phyloP scores from a whole-genome alignment of 2,888 invertebrate genomes.

The Thereva unica region DNA sequence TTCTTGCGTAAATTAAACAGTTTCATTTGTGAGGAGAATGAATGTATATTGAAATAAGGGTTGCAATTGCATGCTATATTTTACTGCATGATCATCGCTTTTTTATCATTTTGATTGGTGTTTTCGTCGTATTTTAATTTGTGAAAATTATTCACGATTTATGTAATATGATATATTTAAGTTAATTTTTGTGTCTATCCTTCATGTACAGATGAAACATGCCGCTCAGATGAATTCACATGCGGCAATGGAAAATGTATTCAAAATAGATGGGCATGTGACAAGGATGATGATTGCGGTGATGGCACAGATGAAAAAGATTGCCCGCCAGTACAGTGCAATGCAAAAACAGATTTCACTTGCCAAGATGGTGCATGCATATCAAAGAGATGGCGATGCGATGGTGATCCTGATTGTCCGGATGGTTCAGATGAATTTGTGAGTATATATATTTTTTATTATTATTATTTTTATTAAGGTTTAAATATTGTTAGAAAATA shows the following conservation, averaged over 20 bases:
- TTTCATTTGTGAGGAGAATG: no score
- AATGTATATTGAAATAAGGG: no score
- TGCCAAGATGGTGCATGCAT: conserved; percentile 80
- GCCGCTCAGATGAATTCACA: conserved; percentile 90
- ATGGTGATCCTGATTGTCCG: conserved; percentile 83
- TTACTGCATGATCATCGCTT: conserved; percentile 8
- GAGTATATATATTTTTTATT: conserved; percentile 45
- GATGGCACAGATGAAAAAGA: conserved; percentile 81
- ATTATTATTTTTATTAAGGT: neutral
- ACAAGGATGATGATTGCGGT: conserved; percentile 84
- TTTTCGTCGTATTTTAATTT: neutral
- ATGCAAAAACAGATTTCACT: conserved; percentile 71
- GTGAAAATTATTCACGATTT: neutral
- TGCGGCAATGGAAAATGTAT: conserved; percentile 89
- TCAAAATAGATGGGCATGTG: conserved; percentile 84
- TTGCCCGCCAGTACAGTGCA: conserved; percentile 73
- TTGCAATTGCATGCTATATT: neutral
- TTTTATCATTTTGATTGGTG: neutral
- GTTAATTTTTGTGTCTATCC: conserved; percentile 37
- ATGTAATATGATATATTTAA: conserved; percentile 37
- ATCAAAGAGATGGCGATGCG: conserved; percentile 79
- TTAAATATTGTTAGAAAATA: neutral
- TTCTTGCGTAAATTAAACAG: no score
- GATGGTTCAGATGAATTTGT: conserved; percentile 83
- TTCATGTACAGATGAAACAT: conserved; percentile 74